Evolutionary conservation across 2,113 vertebrate species (phyloP).

Genomic region (Atractosteus spatula): DNA sequence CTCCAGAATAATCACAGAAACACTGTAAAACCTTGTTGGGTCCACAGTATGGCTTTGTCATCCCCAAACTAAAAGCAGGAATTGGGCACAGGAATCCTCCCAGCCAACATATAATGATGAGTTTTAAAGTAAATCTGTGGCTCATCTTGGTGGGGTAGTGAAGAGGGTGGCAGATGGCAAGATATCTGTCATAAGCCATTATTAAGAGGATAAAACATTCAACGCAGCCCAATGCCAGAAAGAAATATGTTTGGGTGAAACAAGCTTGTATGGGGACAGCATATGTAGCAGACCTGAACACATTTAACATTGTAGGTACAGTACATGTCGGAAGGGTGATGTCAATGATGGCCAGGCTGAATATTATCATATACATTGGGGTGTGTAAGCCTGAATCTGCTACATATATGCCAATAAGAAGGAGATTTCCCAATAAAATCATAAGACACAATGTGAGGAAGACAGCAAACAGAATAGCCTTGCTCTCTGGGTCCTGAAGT

Average conservation of each 20-base stretch:
- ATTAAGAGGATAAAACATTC: conserved; percentile 41
- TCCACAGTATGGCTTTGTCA: conserved; percentile 1
- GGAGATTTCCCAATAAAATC: not conserved
- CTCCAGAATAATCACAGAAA: not conserved
- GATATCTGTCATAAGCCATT: conserved; percentile 50
- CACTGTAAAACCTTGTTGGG: not conserved
- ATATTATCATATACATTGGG: not conserved
- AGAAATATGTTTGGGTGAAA: conserved; percentile 52
- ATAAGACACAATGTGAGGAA: not conserved
- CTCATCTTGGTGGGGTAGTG: conserved; percentile 44
- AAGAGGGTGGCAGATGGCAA: conserved; percentile 48
- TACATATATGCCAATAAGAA: not conserved
- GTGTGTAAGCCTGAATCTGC: not conserved
- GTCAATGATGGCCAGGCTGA: not conserved
- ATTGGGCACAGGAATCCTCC: conserved; percentile 40
- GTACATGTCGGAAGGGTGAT: conserved; percentile 18
- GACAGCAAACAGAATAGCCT: not conserved
- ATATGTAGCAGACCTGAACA: conserved; percentile 30
- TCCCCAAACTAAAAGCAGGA: conserved; percentile 36
- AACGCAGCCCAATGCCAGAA: conserved; percentile 40
- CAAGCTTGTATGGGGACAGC: conserved; percentile 40
- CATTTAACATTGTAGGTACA: conserved; percentile 42
- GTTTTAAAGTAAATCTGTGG: conserved; percentile 23
- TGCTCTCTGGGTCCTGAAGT: not conserved
- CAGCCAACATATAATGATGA: conserved; percentile 32